Base-by-base conservation (phyloP, 2,888 invertebrate genomes). In the Coelopa pilipes region DNA sequence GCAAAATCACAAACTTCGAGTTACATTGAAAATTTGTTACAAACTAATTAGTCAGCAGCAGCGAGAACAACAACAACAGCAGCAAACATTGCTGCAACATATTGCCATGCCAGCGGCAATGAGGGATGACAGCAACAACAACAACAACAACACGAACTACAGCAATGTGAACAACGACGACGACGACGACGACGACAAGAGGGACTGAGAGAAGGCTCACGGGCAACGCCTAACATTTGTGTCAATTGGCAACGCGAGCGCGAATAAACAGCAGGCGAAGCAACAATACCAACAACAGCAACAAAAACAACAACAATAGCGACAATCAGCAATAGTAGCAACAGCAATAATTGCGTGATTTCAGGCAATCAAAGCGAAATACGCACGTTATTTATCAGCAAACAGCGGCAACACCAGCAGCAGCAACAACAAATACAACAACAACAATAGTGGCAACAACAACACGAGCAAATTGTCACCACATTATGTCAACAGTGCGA, bases 331-430 rank as follows among this genome's bases (percentile, higher is more conserved):
- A 34, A 34, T 13, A 53, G 53, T 15, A 53, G 53, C 49, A 47
- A 21, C 49, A 49, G 49, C 47, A 45, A 66, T 13, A 66, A 66
- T 49, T 49, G 19, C 49, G 47, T 24, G 49, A 66, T 66, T 49
- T 47, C 66, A 49, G 17, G 21, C 49, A 66, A 66, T 66, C 66
- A 66, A 15, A 17, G 50, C 66, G 34, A 66, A 66, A 66, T 66
- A 66, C n/a, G 49, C 49, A 46, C 15, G 47, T 13, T 15, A 17
- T 34, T 34, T 65, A 47, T 19, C n/a, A 62, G 13, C 45, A 62
- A 62, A 62, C 53, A 53, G 53, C n/a, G 24, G 15, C 60, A 60
- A 60, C 60, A 60, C 15, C n/a, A 59, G 5, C 60, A 21, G 24
- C 60, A 62, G 10, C 10, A 15, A n/a, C 53, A 7, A n/a, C 53